These are phyloP conservation scores for Sebastiscus tertius DNA, from an alignment of 2,797 vertebrate species.

Conservation along the genomic window DNA sequence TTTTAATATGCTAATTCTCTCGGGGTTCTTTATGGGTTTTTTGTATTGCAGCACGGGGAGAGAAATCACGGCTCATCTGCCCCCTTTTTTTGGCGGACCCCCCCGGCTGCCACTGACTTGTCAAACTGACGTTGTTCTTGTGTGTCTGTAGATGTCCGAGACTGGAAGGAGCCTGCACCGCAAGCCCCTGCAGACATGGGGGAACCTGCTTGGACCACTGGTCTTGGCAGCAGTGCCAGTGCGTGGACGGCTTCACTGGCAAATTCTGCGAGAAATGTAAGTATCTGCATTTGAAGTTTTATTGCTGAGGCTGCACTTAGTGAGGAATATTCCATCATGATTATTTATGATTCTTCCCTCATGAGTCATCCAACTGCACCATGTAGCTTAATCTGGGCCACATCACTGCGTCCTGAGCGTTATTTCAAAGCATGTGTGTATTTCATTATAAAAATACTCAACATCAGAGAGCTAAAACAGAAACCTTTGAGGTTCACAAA, in stretches of 20 bases:
- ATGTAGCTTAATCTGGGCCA: constrained; percentile 40
- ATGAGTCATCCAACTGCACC: constrained; percentile 53
- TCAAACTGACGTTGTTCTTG: constrained; percentile 54
- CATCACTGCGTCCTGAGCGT: constrained; percentile 19
- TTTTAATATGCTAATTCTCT: constrained; percentile 82
- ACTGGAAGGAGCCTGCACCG: constrained; percentile 90
- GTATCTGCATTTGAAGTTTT: constrained; percentile 58
- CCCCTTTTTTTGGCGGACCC: constrained; percentile 29
- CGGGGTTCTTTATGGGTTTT: constrained; percentile 52
- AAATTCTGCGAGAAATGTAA: constrained; percentile 96
- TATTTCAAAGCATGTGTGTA: constrained; percentile 41
- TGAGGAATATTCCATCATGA: constrained; percentile 49
- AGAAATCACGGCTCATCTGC: constrained; percentile 68
- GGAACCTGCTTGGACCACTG: constrained; percentile 94
- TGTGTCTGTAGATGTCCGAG: constrained; percentile 89
- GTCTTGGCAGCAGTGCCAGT: constrained; percentile 97
- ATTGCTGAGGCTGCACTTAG: constrained; percentile 50
- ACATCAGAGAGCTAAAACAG: constrained; percentile 26
- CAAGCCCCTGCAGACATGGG: constrained; percentile 91
- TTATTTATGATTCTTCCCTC: constrained; percentile 62
- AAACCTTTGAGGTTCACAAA: constrained; percentile 3
- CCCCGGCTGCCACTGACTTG: constrained; percentile 49
- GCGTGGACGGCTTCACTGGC: constrained; percentile 92
- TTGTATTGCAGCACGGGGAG: constrained; percentile 54
- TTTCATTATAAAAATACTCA: constrained; percentile 31